Evolutionary conservation across 2,888 invertebrate genomes (phyloP).

Genomic region (Megamerina dolium): DNA sequence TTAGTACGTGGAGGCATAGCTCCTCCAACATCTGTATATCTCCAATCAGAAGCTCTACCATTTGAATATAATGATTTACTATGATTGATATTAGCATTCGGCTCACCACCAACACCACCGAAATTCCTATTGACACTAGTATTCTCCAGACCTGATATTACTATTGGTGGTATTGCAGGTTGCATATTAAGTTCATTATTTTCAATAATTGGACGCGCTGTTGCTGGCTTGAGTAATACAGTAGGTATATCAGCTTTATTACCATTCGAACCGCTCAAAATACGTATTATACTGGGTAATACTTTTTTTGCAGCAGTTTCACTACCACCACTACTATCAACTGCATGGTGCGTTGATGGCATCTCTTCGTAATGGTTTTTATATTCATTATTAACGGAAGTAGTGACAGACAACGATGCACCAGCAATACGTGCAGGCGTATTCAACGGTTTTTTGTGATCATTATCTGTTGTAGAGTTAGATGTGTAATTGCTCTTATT

Average conservation of each 20-base stretch:
- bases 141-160: conserved; percentile 34
- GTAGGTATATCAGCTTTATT: conserved; percentile 76
- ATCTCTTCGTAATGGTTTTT: conserved; percentile 34
- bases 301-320: conserved; percentile 50
- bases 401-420: no score
- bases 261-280: conserved; percentile 79
- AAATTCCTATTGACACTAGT: conserved; percentile 15
- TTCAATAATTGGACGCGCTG: conserved; percentile 50
- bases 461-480: conserved; percentile 17
- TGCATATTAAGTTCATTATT: no score
- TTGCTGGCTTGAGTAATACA: conserved; percentile 64
- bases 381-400: conserved; percentile 47
- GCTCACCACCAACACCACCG: conserved; percentile 3
- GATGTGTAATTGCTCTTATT: conserved; percentile 10
- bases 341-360: not conserved
- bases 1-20: not conserved
- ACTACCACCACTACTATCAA: conserved; percentile 8
- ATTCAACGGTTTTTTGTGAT: conserved; percentile 63
- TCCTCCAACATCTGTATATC: conserved; percentile 8
- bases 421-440: conserved; percentile 70
- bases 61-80: no score
- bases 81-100: conserved; percentile 12
- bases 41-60: conserved; percentile 16
- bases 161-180: conserved; percentile 42
- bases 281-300: conserved; percentile 77